Evolutionary conservation across 1,140 invertebrate genomes (phyloP), one percentile per base, ranked within the genome.

Genomic region (Gyrodactylus salaris): DNA sequence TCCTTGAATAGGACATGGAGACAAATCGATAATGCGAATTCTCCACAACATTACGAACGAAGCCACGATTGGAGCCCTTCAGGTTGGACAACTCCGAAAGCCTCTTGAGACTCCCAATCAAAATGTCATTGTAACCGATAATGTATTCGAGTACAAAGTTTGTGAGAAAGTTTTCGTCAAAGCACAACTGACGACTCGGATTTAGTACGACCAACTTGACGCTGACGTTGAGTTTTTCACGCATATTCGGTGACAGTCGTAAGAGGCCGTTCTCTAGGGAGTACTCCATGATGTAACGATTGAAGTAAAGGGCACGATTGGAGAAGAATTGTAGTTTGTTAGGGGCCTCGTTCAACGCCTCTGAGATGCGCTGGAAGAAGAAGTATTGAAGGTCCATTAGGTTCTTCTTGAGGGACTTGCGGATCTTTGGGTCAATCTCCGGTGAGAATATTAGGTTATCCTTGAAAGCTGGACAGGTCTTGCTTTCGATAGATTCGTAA

Each of bases 21-120:
- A 97, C 90, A 83, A 98, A 98, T 75, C 92, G 86, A 81, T 94
- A 98, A 80, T 97, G 91, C 78, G 97, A 92, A n/a, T 92, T 91
- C 23, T 90, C 94, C 27, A 95, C 88, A 68, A 97, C 89, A 83
- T 97, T 96, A 77, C 92, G 78, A 7, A 85, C 78, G 77, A 80
- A 85, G 72, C 84, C 83, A 82, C 74, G n/a, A 83, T 83, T 74
- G 76, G 75, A 23, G n/a, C 92, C 93, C 83, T 94, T 94, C 80
- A 95, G 93, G 76, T 94, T 88, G 81, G 96, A 90, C 75, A 89
- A 85, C 80, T 96, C 92, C 1, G 92, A 92, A 27, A 98, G 81
- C 20, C 86, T 86, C 82, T 95, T 93, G 25, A 98, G 88, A 68
- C 89, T 92, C 0, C 89, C 87, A 89, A 97, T 94, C 0, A 99